A percentile compares a stretch with the other conserved stretches of the same genome.
phyloP scores from a whole-genome alignment of 2,888 invertebrate species.

The Polydesmus complanatus region DNA sequence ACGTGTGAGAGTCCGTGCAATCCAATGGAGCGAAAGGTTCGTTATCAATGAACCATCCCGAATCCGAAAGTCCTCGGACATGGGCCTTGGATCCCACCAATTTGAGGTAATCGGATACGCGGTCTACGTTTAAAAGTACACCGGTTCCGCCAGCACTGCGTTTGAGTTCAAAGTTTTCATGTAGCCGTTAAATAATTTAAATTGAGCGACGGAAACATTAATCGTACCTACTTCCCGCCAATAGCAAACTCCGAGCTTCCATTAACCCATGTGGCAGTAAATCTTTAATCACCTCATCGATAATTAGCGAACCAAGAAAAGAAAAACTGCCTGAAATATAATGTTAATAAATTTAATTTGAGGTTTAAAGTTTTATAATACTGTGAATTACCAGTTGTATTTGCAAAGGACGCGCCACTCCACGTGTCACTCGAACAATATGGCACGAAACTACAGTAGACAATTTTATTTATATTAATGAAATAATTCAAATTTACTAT shows the following conservation, averaged over 20 bases:
- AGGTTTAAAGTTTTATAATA: background rate
- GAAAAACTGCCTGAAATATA: constrained; percentile 46
- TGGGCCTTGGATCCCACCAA: constrained; percentile 29
- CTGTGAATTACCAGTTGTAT: constrained; percentile 31
- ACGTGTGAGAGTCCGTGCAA: constrained; percentile 38
- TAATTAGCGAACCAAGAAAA: constrained; percentile 74
- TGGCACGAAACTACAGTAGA: constrained; percentile 49
- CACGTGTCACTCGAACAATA: constrained; percentile 92
- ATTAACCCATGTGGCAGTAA: constrained; percentile 48
- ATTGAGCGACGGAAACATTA: background rate
- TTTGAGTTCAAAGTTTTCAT: too few species aligned
- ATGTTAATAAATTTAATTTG: background rate
- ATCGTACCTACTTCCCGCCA: constrained; percentile 48
- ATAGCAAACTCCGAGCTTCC: constrained; percentile 57
- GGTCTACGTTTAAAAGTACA: constrained; percentile 81
- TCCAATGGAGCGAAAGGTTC: constrained; percentile 47
- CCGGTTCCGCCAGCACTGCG: constrained; percentile 83
- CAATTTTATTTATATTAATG: too few species aligned
- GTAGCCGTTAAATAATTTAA: background rate
- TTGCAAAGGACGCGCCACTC: constrained; percentile 59
- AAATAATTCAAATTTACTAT: too few species aligned
- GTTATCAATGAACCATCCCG: constrained; percentile 87
- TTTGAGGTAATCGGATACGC: constrained; percentile 53
- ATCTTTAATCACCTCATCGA: constrained; percentile 55
- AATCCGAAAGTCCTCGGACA: constrained; percentile 76